Conservation (phyloP, 2,113 vertebrate species). For the Dicrurus megarhynchus region DNA sequence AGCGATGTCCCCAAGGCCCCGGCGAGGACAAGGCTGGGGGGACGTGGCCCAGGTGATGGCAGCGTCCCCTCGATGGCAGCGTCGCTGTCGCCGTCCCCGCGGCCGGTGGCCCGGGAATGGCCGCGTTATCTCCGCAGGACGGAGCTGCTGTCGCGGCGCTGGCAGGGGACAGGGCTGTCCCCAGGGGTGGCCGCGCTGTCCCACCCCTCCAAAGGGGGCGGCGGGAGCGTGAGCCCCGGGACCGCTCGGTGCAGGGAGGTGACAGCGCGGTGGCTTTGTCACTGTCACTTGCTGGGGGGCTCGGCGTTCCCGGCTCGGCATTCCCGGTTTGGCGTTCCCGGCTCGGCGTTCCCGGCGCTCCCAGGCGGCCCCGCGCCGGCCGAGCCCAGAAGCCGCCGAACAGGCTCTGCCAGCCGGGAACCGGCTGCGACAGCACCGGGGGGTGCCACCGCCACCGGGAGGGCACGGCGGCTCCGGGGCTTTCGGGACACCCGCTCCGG, state of each 20-base stretch:
- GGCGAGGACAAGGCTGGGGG: neutral
- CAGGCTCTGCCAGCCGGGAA: slow-evolving; percentile 15
- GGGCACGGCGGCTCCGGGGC: neutral
- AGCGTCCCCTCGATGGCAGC: accelerated
- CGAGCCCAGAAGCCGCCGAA: slow-evolving; percentile 22
- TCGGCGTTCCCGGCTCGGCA: neutral
- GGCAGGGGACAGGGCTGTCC: neutral
- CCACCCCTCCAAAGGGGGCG: accelerated
- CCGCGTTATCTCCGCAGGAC: neutral
- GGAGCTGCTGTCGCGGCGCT: neutral
- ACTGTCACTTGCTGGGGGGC: neutral
- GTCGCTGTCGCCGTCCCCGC: neutral
- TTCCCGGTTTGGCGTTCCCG: neutral
- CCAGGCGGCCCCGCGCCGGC: neutral
- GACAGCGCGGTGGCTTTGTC: neutral
- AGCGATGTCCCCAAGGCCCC: neutral
- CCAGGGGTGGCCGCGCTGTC: accelerated
- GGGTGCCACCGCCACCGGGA: neutral
- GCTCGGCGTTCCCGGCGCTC: neutral
- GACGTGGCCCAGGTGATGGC: accelerated
- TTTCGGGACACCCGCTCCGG: neutral
- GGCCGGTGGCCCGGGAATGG: neutral
- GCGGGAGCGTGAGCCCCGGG: neutral
- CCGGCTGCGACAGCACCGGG: neutral
- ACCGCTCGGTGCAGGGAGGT: neutral